Conservation (phyloP, 1,140 invertebrate species). For the Drosophila ficusphila region DNA sequence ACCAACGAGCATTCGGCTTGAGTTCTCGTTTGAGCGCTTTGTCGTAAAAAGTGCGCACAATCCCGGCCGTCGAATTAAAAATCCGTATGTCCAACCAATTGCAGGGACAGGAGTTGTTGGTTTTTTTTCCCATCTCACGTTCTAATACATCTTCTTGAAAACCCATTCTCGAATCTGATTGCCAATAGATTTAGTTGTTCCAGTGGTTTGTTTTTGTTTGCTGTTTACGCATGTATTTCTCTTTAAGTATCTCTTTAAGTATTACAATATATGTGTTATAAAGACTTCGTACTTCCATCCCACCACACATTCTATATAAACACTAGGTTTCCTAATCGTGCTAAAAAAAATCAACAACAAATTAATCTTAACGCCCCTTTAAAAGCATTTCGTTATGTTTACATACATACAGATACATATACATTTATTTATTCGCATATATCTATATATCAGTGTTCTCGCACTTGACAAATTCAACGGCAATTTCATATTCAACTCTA, state of each 20-base stretch:
- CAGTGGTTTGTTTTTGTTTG: background rate
- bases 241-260: constrained; percentile 39
- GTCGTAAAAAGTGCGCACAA: constrained; percentile 76
- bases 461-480: constrained; percentile 52
- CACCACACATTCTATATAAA: constrained; percentile 32
- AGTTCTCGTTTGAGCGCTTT: constrained; percentile 59
- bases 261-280: constrained; percentile 47
- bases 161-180: background rate
- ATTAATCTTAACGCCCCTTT: constrained; percentile 46
- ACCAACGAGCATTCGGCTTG: constrained; percentile 71
- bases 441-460: constrained; percentile 33
- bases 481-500: constrained; percentile 60
- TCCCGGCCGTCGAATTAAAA: constrained; percentile 77
- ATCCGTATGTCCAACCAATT: constrained; percentile 66
- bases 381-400: constrained; percentile 47
- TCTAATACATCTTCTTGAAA: background rate
- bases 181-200: background rate
- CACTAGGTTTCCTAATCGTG: constrained; percentile 54
- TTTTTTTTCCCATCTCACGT: background rate
- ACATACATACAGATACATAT: constrained; percentile 20
- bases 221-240: constrained; percentile 13
- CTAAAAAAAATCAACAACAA: constrained; percentile 72
- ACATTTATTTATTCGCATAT: constrained; percentile 18
- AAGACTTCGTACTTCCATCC: constrained; percentile 11
- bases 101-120: constrained; percentile 31